These are phyloP conservation scores for Latrodectus elegans DNA, from an alignment of 2,888 invertebrate genomes.

Conservation along the genomic window DNA sequence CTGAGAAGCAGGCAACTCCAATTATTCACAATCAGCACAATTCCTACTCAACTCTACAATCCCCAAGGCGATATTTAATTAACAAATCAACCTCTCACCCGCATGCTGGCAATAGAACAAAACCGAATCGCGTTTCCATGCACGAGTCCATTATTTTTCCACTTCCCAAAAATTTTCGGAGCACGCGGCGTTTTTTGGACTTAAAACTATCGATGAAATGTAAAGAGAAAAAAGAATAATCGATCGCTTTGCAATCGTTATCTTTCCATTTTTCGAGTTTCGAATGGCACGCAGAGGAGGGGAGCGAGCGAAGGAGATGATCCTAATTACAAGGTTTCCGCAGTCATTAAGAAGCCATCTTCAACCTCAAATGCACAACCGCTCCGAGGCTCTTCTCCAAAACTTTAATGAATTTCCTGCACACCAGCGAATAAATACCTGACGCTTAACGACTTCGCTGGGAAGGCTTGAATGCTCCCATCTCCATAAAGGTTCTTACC, in stretches of 20 bases:
- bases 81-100: neutral
- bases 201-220: neutral
- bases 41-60: neutral
- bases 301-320: conserved; percentile 37
- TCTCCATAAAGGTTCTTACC: too few species aligned
- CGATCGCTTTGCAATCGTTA: conserved; percentile 33
- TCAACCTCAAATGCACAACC: conserved; percentile 6
- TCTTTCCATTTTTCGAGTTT: conserved; percentile 34
- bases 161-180: neutral
- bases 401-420: conserved; percentile 65
- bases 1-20: too few species aligned
- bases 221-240: conserved; percentile 12
- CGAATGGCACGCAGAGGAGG: conserved; percentile 13
- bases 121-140: neutral
- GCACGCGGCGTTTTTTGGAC: too few species aligned
- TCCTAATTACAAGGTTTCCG: conserved; percentile 56
- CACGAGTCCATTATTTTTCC: neutral
- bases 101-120: neutral
- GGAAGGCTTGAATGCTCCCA: neutral
- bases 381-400: conserved; percentile 27
- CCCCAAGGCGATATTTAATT: neutral
- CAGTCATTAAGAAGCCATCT: conserved; percentile 63
- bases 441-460: conserved; percentile 49
- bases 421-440: conserved; percentile 26
- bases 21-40: too few species aligned